A percentile compares a stretch with the other conserved stretches of the same genome.
Evolutionary conservation across 2,113 vertebrate genomes (phyloP).

Genomic region (Malurus melanocephalus): DNA sequence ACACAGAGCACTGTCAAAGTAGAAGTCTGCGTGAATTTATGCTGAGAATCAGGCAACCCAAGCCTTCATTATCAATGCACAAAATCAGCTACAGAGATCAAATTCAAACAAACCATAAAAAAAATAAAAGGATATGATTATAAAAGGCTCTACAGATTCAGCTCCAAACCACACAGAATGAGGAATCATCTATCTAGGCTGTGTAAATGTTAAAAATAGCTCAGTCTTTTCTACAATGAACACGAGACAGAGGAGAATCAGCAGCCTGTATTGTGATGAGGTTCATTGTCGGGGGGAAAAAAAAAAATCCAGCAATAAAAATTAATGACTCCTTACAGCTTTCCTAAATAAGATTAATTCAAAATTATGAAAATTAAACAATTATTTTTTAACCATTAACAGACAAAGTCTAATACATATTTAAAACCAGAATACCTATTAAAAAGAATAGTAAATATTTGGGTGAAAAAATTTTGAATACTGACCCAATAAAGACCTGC

Average conservation of each 20-base stretch:
- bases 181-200: constrained; percentile 73
- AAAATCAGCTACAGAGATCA: constrained; percentile 78
- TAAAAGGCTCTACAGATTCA: constrained; percentile 72
- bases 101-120: constrained; percentile 72
- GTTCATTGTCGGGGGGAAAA: constrained; percentile 12
- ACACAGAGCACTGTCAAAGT: constrained; percentile 70
- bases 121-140: constrained; percentile 69
- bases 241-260: constrained; percentile 65
- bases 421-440: neutral
- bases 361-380: constrained; percentile 33
- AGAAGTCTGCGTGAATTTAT: constrained; percentile 78
- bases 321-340: constrained; percentile 48
- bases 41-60: constrained; percentile 75
- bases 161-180: constrained; percentile 67
- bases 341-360: constrained; percentile 46
- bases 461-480: neutral
- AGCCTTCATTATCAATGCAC: constrained; percentile 80
- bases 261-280: constrained; percentile 64
- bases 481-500: neutral
- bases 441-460: neutral
- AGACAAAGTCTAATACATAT: neutral
- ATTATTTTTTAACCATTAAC: neutral
- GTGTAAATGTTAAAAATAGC: constrained; percentile 79
- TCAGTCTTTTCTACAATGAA: constrained; percentile 73
- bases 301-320: constrained; percentile 41